Evolutionary conservation across 2,888 invertebrate species (phyloP), one percentile per base, ranked within the genome.

Genomic region (Aleiodes testaceus): DNA sequence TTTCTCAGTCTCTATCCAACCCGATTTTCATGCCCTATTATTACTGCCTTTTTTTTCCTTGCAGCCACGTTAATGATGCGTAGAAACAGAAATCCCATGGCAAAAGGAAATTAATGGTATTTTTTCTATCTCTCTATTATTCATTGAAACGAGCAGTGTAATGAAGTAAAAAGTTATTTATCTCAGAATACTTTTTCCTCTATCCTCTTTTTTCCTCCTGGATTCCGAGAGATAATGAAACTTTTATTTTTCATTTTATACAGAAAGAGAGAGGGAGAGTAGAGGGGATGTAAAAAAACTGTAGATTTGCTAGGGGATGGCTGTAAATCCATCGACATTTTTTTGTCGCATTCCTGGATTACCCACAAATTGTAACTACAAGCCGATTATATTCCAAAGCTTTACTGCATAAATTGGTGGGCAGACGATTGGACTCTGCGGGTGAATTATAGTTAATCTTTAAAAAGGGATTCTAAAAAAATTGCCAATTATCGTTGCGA

Each of bases 401-500:
- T 59, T 59, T 59, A 59, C 42, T 16, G 59, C 63, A 45, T 30
- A 42, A 59, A 59, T 59, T 59, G 53, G 26, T 42, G 45, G 53
- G 49, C 55, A 26, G 65, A 36, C 73, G 71, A 75, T 75, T 59
- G 59, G 59, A 36, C 59, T 59, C 36, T 36, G 36, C 2, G 42
- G 66, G 42, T 20, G 44, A 63, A 44, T 63, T 44, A 63, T 22
- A 63, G 26, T 45, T 45, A 45, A 63, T 22, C 45, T 63, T 47
- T 45, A 9, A 63, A 63, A 47, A 16, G 75, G 79, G 82, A 83
- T 84, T 84, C 82, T 82, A 82, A 26, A 26, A 82, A 84, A 84
- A 84, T 84, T 84, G 84, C 77, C 83, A 83, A 83, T 82, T 79
- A 82, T 80, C 78, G 80, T 80, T 79, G n/a, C 12, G 11, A 59